Base-by-base conservation (phyloP, 2,888 invertebrate species). In the Lithophane semibrunnea region DNA sequence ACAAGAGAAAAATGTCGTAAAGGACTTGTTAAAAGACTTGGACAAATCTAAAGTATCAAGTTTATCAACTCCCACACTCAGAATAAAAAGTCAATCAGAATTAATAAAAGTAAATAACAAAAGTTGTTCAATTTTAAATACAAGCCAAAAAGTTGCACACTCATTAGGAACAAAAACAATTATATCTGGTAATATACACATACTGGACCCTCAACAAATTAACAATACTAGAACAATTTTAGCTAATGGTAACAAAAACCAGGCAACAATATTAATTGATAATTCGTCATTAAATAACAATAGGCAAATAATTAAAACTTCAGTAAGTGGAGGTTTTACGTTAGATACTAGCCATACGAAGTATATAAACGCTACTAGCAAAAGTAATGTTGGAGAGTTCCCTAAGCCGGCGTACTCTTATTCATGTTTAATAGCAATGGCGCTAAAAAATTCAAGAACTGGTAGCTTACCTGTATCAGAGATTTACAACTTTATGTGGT, bases 401-500 rank as follows among this genome's bases (percentile, higher is more conserved):
- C 99, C 99, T 0, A 99, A 99, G 94, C 99, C 99, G 9, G 99
- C 99, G 5, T 99, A 99, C 95, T 99, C 99, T 21, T 99, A 99
- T 94, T 99, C 99, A 79, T 99, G 99, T 96, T 97, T 99, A 85
- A 99, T 99, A 92, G 99, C 99, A 1, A 98, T 99, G 98, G 99
- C 99, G 8, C 96, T 99, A 83, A 99, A 99, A 95, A 99, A 99
- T 94, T 99, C 99, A 82, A 97, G 98, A 89, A 98, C 98, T 75
- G 99, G 99, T 75, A 99, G 99, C 90, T 96, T 99, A 90, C 99
- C 99, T 7, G 99, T 99, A 56, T 99, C 99, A 18, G 99, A 99
- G 97, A 99, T 99, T 89, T 99, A 99, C 95, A 99, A 99, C 94
- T 99, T 99, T 93, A 99, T 99, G 98, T 99, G 99, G 98, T 99